A percentile compares a stretch with the other conserved stretches of the same genome.
Evolutionary conservation across 1,140 invertebrate species (phyloP).

Genomic region (Drosophila littoralis): DNA sequence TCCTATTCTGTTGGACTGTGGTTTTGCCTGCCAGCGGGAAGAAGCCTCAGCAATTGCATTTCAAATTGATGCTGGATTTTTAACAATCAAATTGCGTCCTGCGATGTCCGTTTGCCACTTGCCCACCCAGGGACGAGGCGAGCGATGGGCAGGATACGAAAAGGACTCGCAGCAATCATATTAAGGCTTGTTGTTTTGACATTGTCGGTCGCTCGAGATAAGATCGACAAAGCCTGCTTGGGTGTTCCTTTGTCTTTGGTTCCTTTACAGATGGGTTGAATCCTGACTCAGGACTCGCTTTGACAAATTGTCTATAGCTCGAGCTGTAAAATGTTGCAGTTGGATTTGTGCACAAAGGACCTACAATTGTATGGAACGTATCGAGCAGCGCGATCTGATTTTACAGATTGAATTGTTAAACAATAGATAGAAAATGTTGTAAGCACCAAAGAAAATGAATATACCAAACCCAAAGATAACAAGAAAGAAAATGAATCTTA

Average conservation of each 20-base stretch:
- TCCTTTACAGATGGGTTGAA: background rate
- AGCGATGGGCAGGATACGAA: background rate
- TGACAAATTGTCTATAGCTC: slow-evolving; percentile 56
- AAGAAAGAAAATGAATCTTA: too few species aligned
- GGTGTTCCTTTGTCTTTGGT: slow-evolving; percentile 63
- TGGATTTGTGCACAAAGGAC: slow-evolving; percentile 8
- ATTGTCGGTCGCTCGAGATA: slow-evolving; percentile 54
- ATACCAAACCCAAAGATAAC: too few species aligned
- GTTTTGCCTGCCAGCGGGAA: slow-evolving; percentile 22
- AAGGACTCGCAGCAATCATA: slow-evolving; percentile 15
- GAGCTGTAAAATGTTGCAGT: slow-evolving; percentile 45
- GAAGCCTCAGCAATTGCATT: slow-evolving; percentile 8
- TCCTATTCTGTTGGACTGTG: slow-evolving; percentile 13
- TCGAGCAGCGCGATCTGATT: background rate
- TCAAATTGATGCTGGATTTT: background rate
- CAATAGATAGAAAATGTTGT: slow-evolving; percentile 41
- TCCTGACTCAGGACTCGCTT: slow-evolving; percentile 8
- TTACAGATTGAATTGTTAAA: slow-evolving; percentile 29
- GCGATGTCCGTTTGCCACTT: background rate
- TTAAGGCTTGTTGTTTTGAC: slow-evolving; percentile 62
- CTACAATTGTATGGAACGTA: slow-evolving; percentile 18
- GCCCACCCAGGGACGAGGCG: slow-evolving; percentile 3
- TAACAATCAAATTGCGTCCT: slow-evolving; percentile 1
- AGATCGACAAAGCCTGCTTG: slow-evolving; percentile 58
- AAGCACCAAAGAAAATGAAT: too few species aligned